Evolutionary conservation across 2,888 invertebrate species (phyloP).

Genomic region (Cyaniris semiargus): DNA sequence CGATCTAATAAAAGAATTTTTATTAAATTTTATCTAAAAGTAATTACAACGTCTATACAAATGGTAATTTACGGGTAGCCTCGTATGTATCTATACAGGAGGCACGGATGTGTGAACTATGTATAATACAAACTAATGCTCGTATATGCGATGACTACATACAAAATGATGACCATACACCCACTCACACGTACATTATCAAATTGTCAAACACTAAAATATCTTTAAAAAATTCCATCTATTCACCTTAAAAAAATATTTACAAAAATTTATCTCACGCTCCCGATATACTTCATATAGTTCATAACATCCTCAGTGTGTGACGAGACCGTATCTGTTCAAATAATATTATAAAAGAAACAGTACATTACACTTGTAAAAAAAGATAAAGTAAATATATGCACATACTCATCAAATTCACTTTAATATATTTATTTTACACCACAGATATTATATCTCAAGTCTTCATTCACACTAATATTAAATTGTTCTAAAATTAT

Average conservation of each 20-base stretch:
- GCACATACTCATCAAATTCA: neutral
- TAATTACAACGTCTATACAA: slow-evolving; percentile 39
- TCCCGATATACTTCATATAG: slow-evolving; percentile 32
- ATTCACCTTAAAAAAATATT: slow-evolving; percentile 61
- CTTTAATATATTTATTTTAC: slow-evolving; percentile 26
- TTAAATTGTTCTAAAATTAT: slow-evolving; percentile 2
- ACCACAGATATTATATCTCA: slow-evolving; percentile 19
- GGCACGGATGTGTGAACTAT: slow-evolving; percentile 23
- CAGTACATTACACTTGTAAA: slow-evolving; percentile 28
- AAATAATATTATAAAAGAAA: slow-evolving; percentile 26
- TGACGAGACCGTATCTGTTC: neutral
- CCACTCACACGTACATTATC: slow-evolving; percentile 47
- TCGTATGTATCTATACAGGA: slow-evolving; percentile 29
- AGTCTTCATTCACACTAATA: slow-evolving; percentile 19
- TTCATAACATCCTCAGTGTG: neutral
- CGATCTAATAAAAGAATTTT: slow-evolving; percentile 34
- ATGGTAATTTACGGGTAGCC: slow-evolving; percentile 33
- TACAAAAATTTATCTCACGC: slow-evolving; percentile 52
- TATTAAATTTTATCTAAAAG: slow-evolving; percentile 42
- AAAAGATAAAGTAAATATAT: slow-evolving; percentile 21
- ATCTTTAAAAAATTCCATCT: slow-evolving; percentile 51
- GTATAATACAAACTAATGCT: slow-evolving; percentile 25
- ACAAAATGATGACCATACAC: slow-evolving; percentile 34
- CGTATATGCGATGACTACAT: slow-evolving; percentile 21
- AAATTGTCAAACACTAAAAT: slow-evolving; percentile 52